Percentiles rank a stretch among this genome's conserved stretches.
Conservation (phyloP, 2,797 vertebrate genomes). For the Trematomus bernacchii region DNA sequence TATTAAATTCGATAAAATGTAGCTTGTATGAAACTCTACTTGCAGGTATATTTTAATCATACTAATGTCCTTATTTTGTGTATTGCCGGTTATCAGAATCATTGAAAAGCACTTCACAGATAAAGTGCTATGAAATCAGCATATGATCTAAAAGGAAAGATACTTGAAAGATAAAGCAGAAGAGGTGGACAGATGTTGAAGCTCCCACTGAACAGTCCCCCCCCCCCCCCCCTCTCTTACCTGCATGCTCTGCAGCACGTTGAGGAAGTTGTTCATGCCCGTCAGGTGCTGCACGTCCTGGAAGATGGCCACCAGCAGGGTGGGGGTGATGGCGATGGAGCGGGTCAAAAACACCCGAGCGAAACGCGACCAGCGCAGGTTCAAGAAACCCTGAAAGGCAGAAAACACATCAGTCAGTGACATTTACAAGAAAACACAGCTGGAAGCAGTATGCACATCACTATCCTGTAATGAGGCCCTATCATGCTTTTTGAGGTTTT, state of each 20-base stretch:
- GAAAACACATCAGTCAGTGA: constrained; percentile 3
- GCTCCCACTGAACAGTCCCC: neutral
- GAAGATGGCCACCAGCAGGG: constrained; percentile 91
- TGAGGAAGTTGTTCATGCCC: constrained; percentile 96
- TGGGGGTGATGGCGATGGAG: constrained; percentile 92
- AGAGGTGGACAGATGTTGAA: neutral
- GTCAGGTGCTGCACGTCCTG: constrained; percentile 91
- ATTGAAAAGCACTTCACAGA: neutral
- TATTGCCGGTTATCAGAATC: neutral
- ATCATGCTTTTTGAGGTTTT: no score
- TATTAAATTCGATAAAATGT: no score
- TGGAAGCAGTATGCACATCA: neutral
- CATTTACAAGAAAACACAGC: constrained; percentile 3
- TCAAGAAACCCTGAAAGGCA: constrained; percentile 84
- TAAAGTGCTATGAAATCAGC: neutral
- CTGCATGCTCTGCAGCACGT: constrained; percentile 95
- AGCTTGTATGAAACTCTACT: neutral
- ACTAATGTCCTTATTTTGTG: neutral
- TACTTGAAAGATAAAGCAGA: neutral
- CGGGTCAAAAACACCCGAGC: constrained; percentile 92
- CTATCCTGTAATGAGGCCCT: neutral
- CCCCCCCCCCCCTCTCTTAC: constrained; percentile 71
- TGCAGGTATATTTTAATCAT: neutral
- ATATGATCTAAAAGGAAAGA: neutral
- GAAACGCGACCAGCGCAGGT: constrained; percentile 93